Evolutionary conservation across 2,888 invertebrate genomes (phyloP), one percentile per base, ranked within the genome.

Genomic region (Marronus borbonicus): DNA sequence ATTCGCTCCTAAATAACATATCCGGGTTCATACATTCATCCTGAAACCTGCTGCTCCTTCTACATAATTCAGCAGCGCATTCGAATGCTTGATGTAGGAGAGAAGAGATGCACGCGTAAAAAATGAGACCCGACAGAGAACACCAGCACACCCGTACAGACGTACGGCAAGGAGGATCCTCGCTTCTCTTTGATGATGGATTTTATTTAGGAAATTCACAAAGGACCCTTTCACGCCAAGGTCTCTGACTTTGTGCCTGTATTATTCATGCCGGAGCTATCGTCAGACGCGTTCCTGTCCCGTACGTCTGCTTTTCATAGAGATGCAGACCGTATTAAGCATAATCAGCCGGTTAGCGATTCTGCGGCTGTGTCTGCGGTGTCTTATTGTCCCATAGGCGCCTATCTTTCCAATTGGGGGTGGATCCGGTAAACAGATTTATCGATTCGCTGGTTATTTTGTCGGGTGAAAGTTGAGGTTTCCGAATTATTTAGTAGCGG

Each of bases 201-300:
- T 44, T 50, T 68, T 68, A 49, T 68, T 50, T 28, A 50, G 50
- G 68, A 50, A 50, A 68, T 68, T 68, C 68, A 68, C 50, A 68
- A 68, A 68, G 68, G 50, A 49, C 24, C 50, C 66, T 49, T 44
- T 44, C 66, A 17, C 44, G 24, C 50, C 24, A 68, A 49, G n/a
- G 44, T 17, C 50, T 50, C 20, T 24, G 62, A 10, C 28, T 28
- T 62, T 62, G 28, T 14, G 68, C 20, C 20, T 49, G 68, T 50
- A 68, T 49, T 68, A 68, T 49, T 65, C 64, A 65, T 36, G 36
- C 64, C 31, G 31, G 14, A 65, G 55, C 55, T 36, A 36, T 36
- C 12, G 65, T 8, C 8, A 44, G 44, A 17, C 20, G 55, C 55
- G 17, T 58, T 58, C 14, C 17, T 50, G n/a, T 36, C 5, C 31